Conservation (phyloP, 2,797 vertebrate genomes). For the Onychomys arenicola region DNA sequence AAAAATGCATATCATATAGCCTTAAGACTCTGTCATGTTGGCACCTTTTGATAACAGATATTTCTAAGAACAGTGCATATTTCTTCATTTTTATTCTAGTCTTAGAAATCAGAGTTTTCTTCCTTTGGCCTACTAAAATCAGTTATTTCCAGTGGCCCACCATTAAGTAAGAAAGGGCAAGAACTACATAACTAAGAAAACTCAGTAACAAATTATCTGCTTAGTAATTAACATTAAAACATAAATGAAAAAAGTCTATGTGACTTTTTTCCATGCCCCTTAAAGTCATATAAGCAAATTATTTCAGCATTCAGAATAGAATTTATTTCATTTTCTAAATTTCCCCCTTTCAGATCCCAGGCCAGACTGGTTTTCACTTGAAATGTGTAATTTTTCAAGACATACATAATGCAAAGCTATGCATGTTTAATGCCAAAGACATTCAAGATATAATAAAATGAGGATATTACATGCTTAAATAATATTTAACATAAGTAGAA, state of each 20-base stretch:
- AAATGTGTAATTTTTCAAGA: not conserved
- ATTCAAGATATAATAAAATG: constrained; percentile 1
- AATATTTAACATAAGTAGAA: not conserved
- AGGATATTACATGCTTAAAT: not conserved
- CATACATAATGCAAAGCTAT: not conserved
- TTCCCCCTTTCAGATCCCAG: not conserved
- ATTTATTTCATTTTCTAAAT: constrained; percentile 42
- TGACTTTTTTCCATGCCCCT: not conserved
- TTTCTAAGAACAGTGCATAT: constrained; percentile 2
- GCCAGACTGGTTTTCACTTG: constrained; percentile 20
- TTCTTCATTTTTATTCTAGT: constrained; percentile 39
- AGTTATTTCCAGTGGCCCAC: not conserved
- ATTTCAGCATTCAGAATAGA: constrained; percentile 16
- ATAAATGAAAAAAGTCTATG: constrained; percentile 14
- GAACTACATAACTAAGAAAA: not conserved
- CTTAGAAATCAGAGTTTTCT: constrained; percentile 7
- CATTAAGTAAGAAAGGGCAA: not conserved
- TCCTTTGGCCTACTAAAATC: not conserved
- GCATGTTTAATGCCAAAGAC: not conserved
- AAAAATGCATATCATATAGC: not conserved
- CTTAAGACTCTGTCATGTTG: not conserved
- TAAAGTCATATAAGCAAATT: constrained; percentile 28
- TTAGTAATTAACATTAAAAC: constrained; percentile 18
- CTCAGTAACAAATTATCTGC: not conserved
- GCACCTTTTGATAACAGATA: not conserved